Evolutionary conservation across 1,140 invertebrate genomes (phyloP), one percentile per base, ranked within the genome.

Genomic region (Dinothrombium tinctorium): DNA sequence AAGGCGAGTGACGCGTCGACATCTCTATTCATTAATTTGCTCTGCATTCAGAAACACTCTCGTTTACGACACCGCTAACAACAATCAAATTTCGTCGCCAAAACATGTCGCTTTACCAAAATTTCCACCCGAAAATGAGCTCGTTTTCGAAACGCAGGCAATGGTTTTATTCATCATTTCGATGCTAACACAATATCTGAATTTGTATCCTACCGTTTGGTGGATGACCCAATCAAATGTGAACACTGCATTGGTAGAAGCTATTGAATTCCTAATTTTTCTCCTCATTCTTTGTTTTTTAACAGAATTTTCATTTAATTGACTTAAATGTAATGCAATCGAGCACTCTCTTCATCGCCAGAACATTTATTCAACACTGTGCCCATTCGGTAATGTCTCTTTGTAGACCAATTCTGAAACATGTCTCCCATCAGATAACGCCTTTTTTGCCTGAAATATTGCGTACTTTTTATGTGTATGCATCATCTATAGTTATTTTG

Each of bases 181-280:
- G 26, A 66, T 77, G 23, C 71, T 72, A 22, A 61, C 87, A 15
- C 89, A 96, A 62, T 81, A 92, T 56, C 66, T 95, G 12, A 86
- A 95, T 62, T 63, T 95, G 8, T 96, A 95, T 55, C 71, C 79
- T 45, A 90, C 83, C 24, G 76, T 86, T n/a, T 95, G 84, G 81
- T 95, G 89, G 87, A 57, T 94, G 20, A 81, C 83, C 14, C 73
- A 92, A 51, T 86, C 83, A 2, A 74, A 84, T 55, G 80, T 74
- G 47, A 72, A 71, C 49, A 77, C 82, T 60, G 74, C 76, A 48
- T 71, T 92, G 71, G 84, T 62, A 19, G 17, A 24, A 25, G 8
- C 3, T 50, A 26, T 24, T 42, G 37, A 17, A 1, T 47, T 47
- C 43, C 46, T 42, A 49, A 50, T 50, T 51, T 77, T 74, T 29